A percentile compares a stretch with the other conserved stretches of the same genome.
These are phyloP conservation scores for Hyaena hyaena DNA, from an alignment of 2,113 vertebrate species.

Conservation along the genomic window DNA sequence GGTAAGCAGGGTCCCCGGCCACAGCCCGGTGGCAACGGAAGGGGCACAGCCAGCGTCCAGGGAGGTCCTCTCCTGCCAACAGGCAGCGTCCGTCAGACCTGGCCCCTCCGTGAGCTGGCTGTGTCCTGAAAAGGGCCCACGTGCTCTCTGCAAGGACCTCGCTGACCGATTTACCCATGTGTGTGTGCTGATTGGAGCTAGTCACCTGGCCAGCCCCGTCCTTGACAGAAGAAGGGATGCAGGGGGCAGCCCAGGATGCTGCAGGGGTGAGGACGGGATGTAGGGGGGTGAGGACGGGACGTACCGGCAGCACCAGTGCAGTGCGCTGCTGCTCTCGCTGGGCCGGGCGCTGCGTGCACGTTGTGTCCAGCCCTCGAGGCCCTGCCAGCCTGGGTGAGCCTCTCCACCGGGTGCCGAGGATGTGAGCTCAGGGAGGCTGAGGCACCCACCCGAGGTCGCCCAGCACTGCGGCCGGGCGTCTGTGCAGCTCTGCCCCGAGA, in stretches of 20 bases:
- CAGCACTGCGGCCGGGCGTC: not conserved
- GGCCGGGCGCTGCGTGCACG: fast-evolving
- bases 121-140: fast-evolving
- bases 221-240: too few relatives aligned
- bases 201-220: fast-evolving
- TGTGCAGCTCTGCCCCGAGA: not conserved
- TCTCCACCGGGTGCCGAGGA: not conserved
- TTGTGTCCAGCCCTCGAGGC: fast-evolving
- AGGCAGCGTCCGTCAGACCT: not conserved
- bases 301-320: too few relatives aligned
- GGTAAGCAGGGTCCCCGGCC: fast-evolving
- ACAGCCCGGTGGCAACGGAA: fast-evolving
- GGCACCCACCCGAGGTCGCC: not conserved
- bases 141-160: not conserved
- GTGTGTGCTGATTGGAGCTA: fast-evolving
- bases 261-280: too few relatives aligned
- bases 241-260: too few relatives aligned
- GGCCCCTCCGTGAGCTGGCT: not conserved
- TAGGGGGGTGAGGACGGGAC: too few relatives aligned
- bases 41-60: fast-evolving
- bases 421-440: not conserved
- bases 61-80: fast-evolving
- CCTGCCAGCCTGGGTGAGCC: fast-evolving
- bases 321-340: not conserved
- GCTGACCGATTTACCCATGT: fast-evolving